phyloP scores from a whole-genome alignment of 2,888 invertebrate species.

The Sabellastarte sp. region DNA sequence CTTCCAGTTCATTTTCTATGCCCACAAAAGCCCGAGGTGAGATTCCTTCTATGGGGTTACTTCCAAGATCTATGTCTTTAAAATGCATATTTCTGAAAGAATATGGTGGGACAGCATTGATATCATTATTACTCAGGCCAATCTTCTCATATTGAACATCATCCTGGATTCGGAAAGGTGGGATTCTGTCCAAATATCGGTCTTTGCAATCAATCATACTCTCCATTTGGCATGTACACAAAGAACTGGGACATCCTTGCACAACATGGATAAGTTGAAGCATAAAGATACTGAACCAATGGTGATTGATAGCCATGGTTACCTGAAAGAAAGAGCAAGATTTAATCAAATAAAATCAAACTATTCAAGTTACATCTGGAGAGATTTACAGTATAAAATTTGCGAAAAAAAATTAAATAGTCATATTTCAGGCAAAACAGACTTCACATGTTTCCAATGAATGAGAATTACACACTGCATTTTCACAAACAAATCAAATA shows the following conservation, averaged over 20 bases:
- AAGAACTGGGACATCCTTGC: constrained; percentile 17
- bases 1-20: constrained; percentile 18
- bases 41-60: constrained; percentile 27
- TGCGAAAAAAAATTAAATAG: no score
- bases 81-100: constrained; percentile 18
- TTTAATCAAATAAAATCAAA: no score
- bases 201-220: constrained; percentile 17
- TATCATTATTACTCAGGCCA: constrained; percentile 25
- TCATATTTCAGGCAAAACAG: no score
- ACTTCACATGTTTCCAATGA: no score
- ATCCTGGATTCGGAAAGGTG: constrained; percentile 11
- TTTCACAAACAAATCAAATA: no score
- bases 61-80: constrained; percentile 16
- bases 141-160: constrained; percentile 10
- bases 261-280: no score
- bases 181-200: constrained; percentile 19
- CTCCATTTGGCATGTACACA: constrained; percentile 20
- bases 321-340: no score
- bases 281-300: no score
- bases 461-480: no score
- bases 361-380: no score
- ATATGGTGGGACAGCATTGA: constrained; percentile 21
- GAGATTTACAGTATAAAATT: no score
- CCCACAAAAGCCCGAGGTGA: constrained; percentile 29
- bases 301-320: no score